phyloP scores from a whole-genome alignment of 1,140 invertebrate genomes.

The Platorchestia sp. region DNA sequence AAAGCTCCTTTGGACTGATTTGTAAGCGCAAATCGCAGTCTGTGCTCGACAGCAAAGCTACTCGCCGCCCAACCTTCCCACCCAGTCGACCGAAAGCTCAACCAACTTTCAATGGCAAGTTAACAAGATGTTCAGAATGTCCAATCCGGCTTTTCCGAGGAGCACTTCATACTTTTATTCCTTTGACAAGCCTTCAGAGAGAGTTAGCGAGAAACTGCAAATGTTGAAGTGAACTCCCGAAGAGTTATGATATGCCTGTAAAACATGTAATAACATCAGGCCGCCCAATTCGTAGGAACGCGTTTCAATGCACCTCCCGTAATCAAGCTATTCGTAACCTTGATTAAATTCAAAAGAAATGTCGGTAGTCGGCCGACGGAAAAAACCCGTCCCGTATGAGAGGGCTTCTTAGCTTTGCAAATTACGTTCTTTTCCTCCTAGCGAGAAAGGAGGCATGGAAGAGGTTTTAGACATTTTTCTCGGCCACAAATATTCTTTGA shows the following conservation, averaged over 20 bases:
- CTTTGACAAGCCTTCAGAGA: slow-evolving; percentile 19
- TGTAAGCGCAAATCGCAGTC: not conserved
- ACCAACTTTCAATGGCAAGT: slow-evolving; percentile 25
- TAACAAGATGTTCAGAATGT: slow-evolving; percentile 36
- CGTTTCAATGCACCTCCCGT: slow-evolving; percentile 25
- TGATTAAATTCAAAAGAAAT: slow-evolving; percentile 41
- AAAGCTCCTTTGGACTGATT: no score
- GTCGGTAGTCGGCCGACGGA: not conserved
- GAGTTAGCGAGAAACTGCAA: slow-evolving; percentile 9
- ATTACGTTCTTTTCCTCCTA: not conserved
- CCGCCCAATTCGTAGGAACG: not conserved
- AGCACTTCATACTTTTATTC: slow-evolving; percentile 14
- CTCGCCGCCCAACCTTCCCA: not conserved
- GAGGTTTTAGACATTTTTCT: not conserved
- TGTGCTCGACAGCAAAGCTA: not conserved
- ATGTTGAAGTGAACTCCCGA: not conserved
- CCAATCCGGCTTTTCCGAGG: not conserved
- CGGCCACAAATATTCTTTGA: not conserved
- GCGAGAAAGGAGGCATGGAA: not conserved
- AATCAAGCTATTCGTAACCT: slow-evolving; percentile 25
- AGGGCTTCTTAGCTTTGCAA: slow-evolving; percentile 21
- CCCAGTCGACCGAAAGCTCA: not conserved
- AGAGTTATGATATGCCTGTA: slow-evolving; percentile 31
- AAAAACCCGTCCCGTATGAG: not conserved
- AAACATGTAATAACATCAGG: slow-evolving; percentile 40